Percentiles rank a stretch among this genome's conserved stretches.
Evolutionary conservation across 2,797 vertebrate species (phyloP).

Genomic region (Hydrophis major): DNA sequence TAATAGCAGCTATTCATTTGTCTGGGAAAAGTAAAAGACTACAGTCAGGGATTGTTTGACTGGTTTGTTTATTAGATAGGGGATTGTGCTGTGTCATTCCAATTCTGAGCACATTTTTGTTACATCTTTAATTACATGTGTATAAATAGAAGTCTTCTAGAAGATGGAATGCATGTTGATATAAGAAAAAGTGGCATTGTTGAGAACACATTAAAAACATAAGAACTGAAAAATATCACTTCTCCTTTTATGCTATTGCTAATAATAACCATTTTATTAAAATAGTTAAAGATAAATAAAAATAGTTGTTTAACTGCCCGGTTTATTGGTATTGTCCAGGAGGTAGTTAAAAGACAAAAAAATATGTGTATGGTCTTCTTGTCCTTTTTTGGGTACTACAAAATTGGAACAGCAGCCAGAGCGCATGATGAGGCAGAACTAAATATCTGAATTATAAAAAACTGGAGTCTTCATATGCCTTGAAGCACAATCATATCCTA

Average conservation of each 20-base stretch:
- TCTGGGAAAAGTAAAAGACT: background rate
- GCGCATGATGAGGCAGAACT: background rate
- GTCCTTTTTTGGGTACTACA: background rate
- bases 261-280: background rate
- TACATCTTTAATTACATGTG: background rate
- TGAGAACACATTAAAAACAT: background rate
- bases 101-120: background rate
- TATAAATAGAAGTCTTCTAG: background rate
- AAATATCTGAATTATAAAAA: background rate
- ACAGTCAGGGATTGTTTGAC: background rate
- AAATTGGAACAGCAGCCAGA: background rate
- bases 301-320: background rate
- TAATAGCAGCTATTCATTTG: background rate
- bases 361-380: background rate
- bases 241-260: background rate
- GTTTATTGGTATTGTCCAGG: background rate
- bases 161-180: background rate
- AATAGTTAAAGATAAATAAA: background rate
- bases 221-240: background rate
- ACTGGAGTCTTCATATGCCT: background rate
- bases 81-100: background rate
- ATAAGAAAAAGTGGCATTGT: background rate
- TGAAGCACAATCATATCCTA: background rate
- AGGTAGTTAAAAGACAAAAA: background rate
- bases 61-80: background rate